phyloP scores from a whole-genome alignment of 2,888 invertebrate species.

The Prosopocoilus inquinatus region DNA sequence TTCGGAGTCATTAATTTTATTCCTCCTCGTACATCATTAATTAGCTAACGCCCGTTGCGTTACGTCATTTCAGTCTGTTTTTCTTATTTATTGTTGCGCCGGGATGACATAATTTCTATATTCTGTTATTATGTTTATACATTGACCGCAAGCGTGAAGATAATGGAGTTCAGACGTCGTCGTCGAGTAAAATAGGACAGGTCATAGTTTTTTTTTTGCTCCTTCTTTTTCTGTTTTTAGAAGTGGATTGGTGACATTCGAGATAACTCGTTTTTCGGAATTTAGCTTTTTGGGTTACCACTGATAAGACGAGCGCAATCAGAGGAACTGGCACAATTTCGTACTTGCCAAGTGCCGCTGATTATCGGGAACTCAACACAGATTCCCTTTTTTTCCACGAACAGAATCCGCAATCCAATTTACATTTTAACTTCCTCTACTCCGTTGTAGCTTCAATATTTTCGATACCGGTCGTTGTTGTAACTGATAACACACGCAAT shows the following conservation, averaged over 20 bases:
- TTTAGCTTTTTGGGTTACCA: constrained; percentile 16
- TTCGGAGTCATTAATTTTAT: no score
- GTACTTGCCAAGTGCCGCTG: background rate
- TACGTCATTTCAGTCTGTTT: no score
- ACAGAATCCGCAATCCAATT: no score
- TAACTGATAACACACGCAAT: no score
- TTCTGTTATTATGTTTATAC: constrained; percentile 17
- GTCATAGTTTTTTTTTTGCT: background rate
- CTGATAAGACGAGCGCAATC: constrained; percentile 5
- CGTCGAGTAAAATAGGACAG: constrained; percentile 6
- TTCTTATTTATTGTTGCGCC: constrained; percentile 11
- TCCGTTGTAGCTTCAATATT: no score
- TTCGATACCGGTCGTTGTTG: no score
- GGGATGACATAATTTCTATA: constrained; percentile 17
- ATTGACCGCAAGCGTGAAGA: constrained; percentile 16
- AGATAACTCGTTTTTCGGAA: constrained; percentile 15
- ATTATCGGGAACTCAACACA: background rate
- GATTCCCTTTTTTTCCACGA: no score
- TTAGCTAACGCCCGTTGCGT: no score
- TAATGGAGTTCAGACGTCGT: constrained; percentile 17
- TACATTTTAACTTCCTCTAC: no score
- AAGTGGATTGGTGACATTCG: background rate
- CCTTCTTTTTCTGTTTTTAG: background rate
- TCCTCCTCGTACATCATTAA: no score
- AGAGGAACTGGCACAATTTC: background rate